Percentiles rank a stretch among this genome's conserved stretches.
These are phyloP conservation scores for Caenorhabditis doughertyi DNA, from an alignment of 2,888 invertebrate species.

Conservation along the genomic window DNA sequence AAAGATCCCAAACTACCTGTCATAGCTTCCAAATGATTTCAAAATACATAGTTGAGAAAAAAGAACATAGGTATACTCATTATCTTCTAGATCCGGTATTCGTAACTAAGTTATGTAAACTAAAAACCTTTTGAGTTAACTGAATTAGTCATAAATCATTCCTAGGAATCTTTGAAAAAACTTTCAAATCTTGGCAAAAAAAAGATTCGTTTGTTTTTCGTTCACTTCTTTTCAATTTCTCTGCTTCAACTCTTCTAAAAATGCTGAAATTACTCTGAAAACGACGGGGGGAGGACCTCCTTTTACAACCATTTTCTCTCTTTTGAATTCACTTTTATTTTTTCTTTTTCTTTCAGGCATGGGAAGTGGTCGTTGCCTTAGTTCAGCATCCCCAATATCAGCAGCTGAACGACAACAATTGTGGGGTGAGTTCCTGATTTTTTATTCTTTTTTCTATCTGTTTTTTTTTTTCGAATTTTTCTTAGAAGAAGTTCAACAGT, in stretches of 20 bases:
- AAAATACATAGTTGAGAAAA: no score
- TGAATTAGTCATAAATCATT: constrained; percentile 5
- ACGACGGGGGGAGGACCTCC: constrained; percentile 7
- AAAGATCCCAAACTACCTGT: no score
- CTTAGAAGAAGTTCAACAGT: neutral
- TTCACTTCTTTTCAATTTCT: constrained; percentile 11
- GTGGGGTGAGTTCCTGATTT: constrained; percentile 61
- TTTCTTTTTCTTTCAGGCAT: constrained; percentile 65
- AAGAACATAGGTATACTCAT: no score
- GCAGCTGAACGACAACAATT: constrained; percentile 68
- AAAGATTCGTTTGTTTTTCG: neutral
- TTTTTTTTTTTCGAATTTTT: constrained; percentile 7
- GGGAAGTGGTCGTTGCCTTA: constrained; percentile 67
- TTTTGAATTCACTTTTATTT: constrained; percentile 7
- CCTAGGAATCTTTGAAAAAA: neutral
- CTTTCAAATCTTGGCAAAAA: no score
- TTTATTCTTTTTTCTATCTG: constrained; percentile 1
- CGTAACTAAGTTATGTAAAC: no score
- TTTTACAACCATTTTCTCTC: neutral
- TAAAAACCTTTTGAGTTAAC: no score
- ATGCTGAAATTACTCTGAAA: constrained; percentile 32
- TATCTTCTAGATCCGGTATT: no score
- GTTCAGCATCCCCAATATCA: constrained; percentile 70
- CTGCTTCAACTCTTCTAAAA: constrained; percentile 4
- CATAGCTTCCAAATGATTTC: no score